Conservation (phyloP, 2,888 invertebrate genomes). For the Odontocerum albicorne region DNA sequence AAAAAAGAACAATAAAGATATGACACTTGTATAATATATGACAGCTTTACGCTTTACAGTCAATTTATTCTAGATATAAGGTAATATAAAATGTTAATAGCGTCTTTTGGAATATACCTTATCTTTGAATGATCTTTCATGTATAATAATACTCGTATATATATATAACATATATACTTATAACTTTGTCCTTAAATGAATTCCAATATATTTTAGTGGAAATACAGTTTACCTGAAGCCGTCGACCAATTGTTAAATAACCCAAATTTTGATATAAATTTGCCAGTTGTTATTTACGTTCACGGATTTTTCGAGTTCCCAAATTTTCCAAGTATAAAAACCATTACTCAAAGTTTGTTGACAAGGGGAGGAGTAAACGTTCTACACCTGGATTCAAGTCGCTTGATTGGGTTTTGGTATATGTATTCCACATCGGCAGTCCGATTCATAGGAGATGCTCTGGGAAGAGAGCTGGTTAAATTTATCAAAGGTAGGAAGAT, state of each 20-base stretch:
- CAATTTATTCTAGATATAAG: too few relatives aligned
- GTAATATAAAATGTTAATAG: too few relatives aligned
- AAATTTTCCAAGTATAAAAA: not conserved
- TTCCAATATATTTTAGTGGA: not conserved
- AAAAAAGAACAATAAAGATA: too few relatives aligned
- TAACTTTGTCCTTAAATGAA: too few relatives aligned
- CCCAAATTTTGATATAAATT: not conserved
- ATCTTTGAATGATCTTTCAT: too few relatives aligned
- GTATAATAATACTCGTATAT: too few relatives aligned
- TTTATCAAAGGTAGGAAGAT: not conserved
- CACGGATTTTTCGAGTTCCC: conserved; percentile 2
- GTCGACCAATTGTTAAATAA: not conserved
- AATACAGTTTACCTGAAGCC: not conserved
- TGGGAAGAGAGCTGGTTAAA: not conserved
- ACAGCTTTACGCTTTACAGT: too few relatives aligned
- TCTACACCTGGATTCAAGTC: conserved; percentile 3
- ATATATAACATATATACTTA: not conserved
- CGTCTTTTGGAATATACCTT: too few relatives aligned
- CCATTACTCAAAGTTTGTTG: not conserved
- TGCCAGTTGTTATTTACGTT: conserved; percentile 8
- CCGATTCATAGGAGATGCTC: conserved; percentile 2
- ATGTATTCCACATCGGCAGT: not conserved
- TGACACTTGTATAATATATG: too few relatives aligned
- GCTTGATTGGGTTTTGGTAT: not conserved
- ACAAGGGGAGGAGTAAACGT: conserved; percentile 3